Evolutionary conservation across 2,888 invertebrate species (phyloP).

Genomic region (Antitype chi): DNA sequence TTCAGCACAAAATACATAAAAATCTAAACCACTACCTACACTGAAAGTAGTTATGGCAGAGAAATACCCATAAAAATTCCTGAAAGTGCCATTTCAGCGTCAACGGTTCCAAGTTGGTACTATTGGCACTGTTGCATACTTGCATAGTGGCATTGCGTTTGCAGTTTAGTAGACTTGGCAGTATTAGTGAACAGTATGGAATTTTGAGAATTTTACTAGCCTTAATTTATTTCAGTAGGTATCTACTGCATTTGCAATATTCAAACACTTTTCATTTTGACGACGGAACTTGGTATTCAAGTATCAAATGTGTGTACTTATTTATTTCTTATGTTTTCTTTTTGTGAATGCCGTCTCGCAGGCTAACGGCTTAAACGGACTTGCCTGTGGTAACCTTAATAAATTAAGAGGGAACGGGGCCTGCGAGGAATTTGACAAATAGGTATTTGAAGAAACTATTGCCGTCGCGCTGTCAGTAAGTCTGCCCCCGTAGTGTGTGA

Average conservation of each 20-base stretch:
- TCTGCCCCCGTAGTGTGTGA: no score
- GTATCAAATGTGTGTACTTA: no score
- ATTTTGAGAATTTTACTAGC: not conserved
- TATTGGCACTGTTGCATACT: conserved; percentile 22
- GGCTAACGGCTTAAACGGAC: no score
- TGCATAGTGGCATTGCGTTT: conserved; percentile 5
- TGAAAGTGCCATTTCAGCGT: conserved; percentile 49
- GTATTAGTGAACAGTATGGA: conserved; percentile 1
- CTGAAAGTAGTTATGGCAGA: conserved; percentile 7
- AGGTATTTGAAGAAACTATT: no score
- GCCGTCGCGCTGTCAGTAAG: no score
- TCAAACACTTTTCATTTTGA: not conserved
- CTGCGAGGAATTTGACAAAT: no score
- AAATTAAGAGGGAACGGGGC: no score
- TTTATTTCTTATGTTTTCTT: no score
- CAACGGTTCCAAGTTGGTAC: conserved; percentile 45
- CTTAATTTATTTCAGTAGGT: not conserved
- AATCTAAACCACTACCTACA: conserved; percentile 16
- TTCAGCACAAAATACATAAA: conserved; percentile 24
- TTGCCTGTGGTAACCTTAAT: no score
- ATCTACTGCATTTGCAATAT: not conserved
- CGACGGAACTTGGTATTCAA: not conserved
- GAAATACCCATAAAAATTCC: conserved; percentile 36
- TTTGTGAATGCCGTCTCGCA: no score
- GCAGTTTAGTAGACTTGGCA: conserved; percentile 43